A percentile compares a stretch with the other conserved stretches of the same genome.
phyloP scores from a whole-genome alignment of 2,113 vertebrate genomes.

The Festucalex cinctus region DNA sequence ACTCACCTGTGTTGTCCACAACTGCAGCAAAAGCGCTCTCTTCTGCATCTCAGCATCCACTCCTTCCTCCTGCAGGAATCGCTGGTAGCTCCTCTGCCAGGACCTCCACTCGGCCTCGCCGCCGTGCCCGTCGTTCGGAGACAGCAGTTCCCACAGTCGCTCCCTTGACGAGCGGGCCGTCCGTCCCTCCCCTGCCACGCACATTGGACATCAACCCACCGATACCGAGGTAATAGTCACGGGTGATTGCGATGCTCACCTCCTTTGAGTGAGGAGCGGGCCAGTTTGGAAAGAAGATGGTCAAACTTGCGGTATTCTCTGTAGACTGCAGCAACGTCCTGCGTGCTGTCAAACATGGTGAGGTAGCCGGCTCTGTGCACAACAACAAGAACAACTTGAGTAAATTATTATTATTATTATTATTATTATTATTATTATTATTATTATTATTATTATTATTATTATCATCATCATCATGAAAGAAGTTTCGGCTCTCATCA shows the following conservation, averaged over 20 bases:
- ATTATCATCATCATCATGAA: too few species aligned
- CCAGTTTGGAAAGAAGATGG: constrained; percentile 74
- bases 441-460: too few species aligned
- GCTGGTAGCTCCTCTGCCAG: constrained; percentile 77
- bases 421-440: too few species aligned
- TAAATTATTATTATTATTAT: neutral
- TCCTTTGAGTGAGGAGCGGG: constrained; percentile 56
- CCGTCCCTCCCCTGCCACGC: constrained; percentile 59
- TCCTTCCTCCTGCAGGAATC: constrained; percentile 64
- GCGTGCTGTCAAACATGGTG: constrained; percentile 65
- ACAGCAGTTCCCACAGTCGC: constrained; percentile 70
- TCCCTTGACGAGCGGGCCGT: constrained; percentile 39
- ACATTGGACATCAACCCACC: neutral
- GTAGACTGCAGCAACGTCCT: constrained; percentile 59
- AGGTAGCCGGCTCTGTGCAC: constrained; percentile 78
- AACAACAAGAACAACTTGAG: neutral
- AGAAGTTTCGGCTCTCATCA: too few species aligned
- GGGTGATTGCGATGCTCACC: constrained; percentile 50
- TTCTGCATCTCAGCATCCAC: constrained; percentile 69
- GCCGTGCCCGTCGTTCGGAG: constrained; percentile 35
- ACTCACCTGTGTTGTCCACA: constrained; percentile 82
- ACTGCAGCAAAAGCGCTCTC: constrained; percentile 76
- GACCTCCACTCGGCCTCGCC: constrained; percentile 32
- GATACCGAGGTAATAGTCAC: neutral
- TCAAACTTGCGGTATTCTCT: constrained; percentile 78